A percentile compares a stretch with the other conserved stretches of the same genome.
phyloP scores from a whole-genome alignment of 2,888 invertebrate species.

The Drosophila niveifrons region DNA sequence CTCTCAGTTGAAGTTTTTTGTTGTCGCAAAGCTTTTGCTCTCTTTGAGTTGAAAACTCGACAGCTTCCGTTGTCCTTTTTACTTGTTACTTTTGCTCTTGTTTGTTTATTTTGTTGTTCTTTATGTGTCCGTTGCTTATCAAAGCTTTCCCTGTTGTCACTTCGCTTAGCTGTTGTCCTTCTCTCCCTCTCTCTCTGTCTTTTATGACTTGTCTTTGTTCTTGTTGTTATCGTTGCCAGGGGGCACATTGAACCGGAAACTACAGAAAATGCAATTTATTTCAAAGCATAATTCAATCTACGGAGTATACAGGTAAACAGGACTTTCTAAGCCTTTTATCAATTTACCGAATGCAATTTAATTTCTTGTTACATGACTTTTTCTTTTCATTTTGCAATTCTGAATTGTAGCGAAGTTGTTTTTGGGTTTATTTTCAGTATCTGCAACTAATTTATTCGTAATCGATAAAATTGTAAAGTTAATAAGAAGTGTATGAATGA shows the following conservation, averaged over 20 bases:
- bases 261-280: conserved; percentile 57
- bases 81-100: conserved; percentile 43
- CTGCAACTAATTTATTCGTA: not conserved
- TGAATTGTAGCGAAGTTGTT: not conserved
- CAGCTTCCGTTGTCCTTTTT: conserved; percentile 59
- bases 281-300: conserved; percentile 38
- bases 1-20: not conserved
- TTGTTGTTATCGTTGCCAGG: conserved; percentile 49
- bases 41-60: conserved; percentile 30
- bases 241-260: conserved; percentile 59
- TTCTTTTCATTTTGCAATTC: not conserved
- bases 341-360: conserved; percentile 14
- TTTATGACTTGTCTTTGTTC: conserved; percentile 13
- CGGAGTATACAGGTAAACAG: not conserved
- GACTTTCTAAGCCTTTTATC: conserved; percentile 2
- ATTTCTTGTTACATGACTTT: not conserved
- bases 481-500: not conserved
- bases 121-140: conserved; percentile 58
- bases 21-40: conserved; percentile 2
- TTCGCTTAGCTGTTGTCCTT: conserved; percentile 26
- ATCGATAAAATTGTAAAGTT: not conserved
- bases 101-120: conserved; percentile 46
- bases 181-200: not conserved
- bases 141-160: conserved; percentile 65
- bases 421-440: not conserved